Percentiles rank a stretch among this genome's conserved stretches.
phyloP scores from a whole-genome alignment of 2,888 invertebrate genomes.

The Steromphala cineraria region DNA sequence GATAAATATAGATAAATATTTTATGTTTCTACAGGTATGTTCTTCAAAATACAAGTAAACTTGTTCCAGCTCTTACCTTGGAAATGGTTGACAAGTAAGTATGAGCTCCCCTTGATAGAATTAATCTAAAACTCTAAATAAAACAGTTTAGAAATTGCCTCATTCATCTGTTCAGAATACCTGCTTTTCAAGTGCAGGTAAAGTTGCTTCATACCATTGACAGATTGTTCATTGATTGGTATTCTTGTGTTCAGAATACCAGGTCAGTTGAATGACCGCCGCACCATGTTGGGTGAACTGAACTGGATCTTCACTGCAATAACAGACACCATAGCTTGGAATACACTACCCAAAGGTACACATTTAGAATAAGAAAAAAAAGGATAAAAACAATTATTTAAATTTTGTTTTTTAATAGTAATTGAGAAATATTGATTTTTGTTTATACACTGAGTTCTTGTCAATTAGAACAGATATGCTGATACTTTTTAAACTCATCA shows the following conservation, averaged over 20 bases:
- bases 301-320: constrained; percentile 99
- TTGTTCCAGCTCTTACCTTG: constrained; percentile 87
- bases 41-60: constrained; percentile 86
- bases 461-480: neutral
- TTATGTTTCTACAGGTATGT: constrained; percentile 81
- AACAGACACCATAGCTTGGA: constrained; percentile 99
- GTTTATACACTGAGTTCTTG: neutral
- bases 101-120: neutral
- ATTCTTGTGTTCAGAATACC: constrained; percentile 83
- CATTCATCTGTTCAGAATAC: too few relatives aligned
- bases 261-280: constrained; percentile 93
- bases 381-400: neutral
- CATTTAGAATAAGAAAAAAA: constrained; percentile 28
- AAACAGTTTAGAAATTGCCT: too few relatives aligned
- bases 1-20: neutral
- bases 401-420: neutral
- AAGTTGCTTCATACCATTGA: too few relatives aligned
- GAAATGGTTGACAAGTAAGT: constrained; percentile 93
- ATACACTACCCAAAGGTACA: constrained; percentile 89
- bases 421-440: neutral
- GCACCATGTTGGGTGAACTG: constrained; percentile 98
- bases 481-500: too few relatives aligned
- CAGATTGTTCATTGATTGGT: too few relatives aligned
- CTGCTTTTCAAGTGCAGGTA: too few relatives aligned
- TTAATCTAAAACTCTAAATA: too few relatives aligned